Conservation (phyloP, 2,888 invertebrate genomes). For the Philhelius pedissequus region DNA sequence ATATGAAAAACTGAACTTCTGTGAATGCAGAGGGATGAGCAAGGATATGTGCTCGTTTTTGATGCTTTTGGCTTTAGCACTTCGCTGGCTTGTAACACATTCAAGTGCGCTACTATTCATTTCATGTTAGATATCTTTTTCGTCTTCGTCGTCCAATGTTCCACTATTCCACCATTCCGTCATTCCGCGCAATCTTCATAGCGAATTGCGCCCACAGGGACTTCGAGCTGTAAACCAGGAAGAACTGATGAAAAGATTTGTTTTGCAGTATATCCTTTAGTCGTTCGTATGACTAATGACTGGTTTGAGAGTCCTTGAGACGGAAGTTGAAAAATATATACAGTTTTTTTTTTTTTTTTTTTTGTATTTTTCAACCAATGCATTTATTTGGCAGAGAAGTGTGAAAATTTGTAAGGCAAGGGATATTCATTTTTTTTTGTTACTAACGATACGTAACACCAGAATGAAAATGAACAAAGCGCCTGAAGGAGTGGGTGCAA, state of each 20-base stretch:
- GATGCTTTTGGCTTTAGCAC: conserved; percentile 55
- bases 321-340: conserved; percentile 57
- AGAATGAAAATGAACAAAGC: conserved; percentile 35
- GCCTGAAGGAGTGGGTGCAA: conserved; percentile 25
- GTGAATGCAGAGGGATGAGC: conserved; percentile 19
- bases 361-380: not conserved
- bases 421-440: not conserved
- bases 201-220: conserved; percentile 36
- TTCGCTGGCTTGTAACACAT: conserved; percentile 65
- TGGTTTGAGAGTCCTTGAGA: conserved; percentile 62
- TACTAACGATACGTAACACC: not conserved
- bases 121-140: conserved; percentile 50
- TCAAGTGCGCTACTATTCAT: conserved; percentile 66
- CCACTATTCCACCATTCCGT: too few relatives aligned
- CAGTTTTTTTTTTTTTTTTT: conserved; percentile 10
- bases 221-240: conserved; percentile 48
- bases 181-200: not conserved
- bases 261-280: conserved; percentile 65
- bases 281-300: conserved; percentile 68
- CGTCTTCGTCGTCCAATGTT: conserved; percentile 1
- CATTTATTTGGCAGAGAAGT: conserved; percentile 21
- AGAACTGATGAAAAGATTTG: conserved; percentile 67
- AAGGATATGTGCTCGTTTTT: conserved; percentile 53
- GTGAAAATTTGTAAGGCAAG: conserved; percentile 33
- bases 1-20: not conserved